Evolutionary conservation across 2,113 vertebrate species (phyloP).

Genomic region (Alethe diademata): DNA sequence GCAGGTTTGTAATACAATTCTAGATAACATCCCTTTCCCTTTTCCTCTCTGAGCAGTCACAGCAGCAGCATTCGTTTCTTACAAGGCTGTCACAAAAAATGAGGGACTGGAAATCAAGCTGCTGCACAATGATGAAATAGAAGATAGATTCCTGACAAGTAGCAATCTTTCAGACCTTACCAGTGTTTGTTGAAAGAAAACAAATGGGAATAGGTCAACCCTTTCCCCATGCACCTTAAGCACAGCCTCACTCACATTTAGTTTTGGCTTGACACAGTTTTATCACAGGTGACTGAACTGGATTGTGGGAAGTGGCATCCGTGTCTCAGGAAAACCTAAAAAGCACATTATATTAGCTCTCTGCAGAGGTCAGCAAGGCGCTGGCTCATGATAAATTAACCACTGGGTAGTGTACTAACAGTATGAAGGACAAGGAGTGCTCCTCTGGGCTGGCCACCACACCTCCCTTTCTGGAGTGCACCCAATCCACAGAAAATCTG

Average conservation of each 20-base stretch:
- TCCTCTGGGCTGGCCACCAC: background rate
- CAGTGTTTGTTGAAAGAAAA: background rate
- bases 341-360: background rate
- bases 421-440: accelerated
- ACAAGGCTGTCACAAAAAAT: background rate
- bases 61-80: background rate
- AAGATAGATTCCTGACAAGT: background rate
- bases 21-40: background rate
- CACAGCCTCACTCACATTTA: background rate
- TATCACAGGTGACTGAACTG: background rate
- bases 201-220: background rate
- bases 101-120: constrained; percentile 9
- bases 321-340: background rate
- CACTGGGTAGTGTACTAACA: background rate
- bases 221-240: background rate
- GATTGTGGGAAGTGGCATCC: background rate
- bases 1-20: background rate
- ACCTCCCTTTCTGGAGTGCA: background rate
- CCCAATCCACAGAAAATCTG: background rate
- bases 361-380: background rate
- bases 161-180: background rate
- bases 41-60: background rate
- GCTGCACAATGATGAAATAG: background rate
- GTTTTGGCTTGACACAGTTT: background rate
- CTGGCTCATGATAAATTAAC: background rate